Evolutionary conservation across 2,888 invertebrate genomes (phyloP), one percentile per base, ranked within the genome.

Genomic region (Sinodicranocentrus sp.): DNA sequence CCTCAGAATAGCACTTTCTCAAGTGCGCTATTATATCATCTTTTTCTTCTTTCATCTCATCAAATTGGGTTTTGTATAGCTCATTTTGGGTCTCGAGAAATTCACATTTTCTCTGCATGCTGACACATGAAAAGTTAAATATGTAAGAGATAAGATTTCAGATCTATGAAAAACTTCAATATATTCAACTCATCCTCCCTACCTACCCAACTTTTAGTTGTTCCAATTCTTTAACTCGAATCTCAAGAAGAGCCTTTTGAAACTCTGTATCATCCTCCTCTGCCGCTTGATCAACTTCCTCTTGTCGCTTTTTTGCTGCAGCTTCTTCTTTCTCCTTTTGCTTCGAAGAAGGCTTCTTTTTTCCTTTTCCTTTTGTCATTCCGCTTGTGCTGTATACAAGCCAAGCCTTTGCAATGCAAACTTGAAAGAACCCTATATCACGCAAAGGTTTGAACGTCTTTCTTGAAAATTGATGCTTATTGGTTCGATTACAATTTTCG

Each of bases 171-270:
- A n/a, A n/a, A n/a, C n/a, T n/a, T n/a, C n/a, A n/a, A n/a, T n/a
- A n/a, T n/a, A n/a, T n/a, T n/a, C n/a, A n/a, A n/a, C n/a, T n/a
- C n/a, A n/a, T n/a, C n/a, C 17, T 52, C 21, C 21, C 15, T 48
- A 48, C 59, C 44, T 78, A 88, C 88, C 88, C 88, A 15, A 84
- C 44, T 76, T 88, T 88, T 52, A 88, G 59, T 59, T 84, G 87
- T 63, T 88, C 88, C 70, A 88, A 57, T 68, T 88, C 88, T 65
- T 88, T 88, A 2, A 88, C 88, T 25, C 88, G 83, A 48, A 88
- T 87, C 78, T 88, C 88, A 26, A 88, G 26, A 8, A 85, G 54
- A 13, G 83, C 86, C 67, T 85, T 87, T 54, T 87, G 87, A 78
- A 88, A 88, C 70, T 88, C 88, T 8, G 82, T 72, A 75, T 88